Percentiles rank a stretch among this genome's conserved stretches.
Conservation (phyloP, 2,113 vertebrate species). For the Equus quagga region DNA sequence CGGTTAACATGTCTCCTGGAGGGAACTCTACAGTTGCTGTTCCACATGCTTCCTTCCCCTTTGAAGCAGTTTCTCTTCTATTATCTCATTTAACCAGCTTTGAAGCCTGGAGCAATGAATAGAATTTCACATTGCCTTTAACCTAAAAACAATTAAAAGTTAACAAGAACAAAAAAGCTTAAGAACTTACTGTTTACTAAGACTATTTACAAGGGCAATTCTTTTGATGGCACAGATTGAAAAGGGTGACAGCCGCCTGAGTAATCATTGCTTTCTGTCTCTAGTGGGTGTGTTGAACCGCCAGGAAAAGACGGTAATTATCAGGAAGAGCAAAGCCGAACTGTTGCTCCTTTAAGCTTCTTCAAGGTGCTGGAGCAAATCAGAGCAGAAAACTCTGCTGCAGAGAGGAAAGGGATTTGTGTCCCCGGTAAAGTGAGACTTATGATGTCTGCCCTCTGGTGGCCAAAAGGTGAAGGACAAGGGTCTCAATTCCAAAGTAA, state of each 20-base stretch:
- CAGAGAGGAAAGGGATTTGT: not conserved
- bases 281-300: not conserved
- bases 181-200: not conserved
- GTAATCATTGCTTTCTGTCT: not conserved
- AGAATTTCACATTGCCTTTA: not conserved
- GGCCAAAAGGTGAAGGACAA: conserved; percentile 48
- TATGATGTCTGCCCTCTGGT: conserved; percentile 70
- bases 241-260: not conserved
- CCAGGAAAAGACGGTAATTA: not conserved
- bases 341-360: not conserved
- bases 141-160: not conserved
- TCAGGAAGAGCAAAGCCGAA: not conserved
- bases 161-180: not conserved
- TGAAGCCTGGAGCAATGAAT: not conserved
- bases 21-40: not conserved
- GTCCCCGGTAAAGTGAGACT: not conserved
- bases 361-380: not conserved
- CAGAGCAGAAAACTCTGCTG: not conserved
- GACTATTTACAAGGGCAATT: not conserved
- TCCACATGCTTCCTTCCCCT: not conserved
- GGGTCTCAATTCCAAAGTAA: not conserved
- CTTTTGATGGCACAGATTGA: not conserved
- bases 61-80: not conserved
- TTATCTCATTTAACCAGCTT: not conserved
- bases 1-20: not conserved